Percentiles rank a stretch among this genome's conserved stretches.
These are phyloP conservation scores for Heteromormyrus szaboi DNA, from an alignment of 2,797 vertebrate genomes.

Conservation along the genomic window DNA sequence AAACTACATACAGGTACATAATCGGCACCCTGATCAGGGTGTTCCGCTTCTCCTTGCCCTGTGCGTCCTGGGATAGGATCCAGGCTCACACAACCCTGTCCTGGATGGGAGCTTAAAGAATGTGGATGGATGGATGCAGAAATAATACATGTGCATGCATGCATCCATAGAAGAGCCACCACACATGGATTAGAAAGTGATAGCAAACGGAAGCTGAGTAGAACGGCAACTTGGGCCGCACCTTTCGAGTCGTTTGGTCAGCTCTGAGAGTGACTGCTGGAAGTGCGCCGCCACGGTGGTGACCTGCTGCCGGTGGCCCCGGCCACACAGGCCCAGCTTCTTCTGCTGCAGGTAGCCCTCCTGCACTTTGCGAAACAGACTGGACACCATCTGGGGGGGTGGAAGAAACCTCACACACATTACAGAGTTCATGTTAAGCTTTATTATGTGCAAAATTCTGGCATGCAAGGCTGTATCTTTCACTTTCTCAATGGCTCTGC, in stretches of 20 bases:
- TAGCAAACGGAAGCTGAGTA: neutral
- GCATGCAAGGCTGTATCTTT: neutral
- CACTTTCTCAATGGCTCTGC: neutral
- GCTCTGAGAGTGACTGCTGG: slow-evolving; percentile 74
- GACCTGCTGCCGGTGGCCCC: slow-evolving; percentile 52
- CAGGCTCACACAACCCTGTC: neutral
- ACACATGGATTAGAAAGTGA: neutral
- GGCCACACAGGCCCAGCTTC: slow-evolving; percentile 52
- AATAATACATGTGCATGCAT: neutral
- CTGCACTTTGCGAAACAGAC: slow-evolving; percentile 70
- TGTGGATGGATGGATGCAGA: neutral
- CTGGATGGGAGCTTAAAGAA: neutral
- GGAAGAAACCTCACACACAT: neutral
- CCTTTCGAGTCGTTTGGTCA: slow-evolving; percentile 74
- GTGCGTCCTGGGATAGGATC: neutral
- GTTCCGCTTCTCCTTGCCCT: neutral
- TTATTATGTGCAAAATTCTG: neutral
- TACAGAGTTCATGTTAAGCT: neutral
- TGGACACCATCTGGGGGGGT: slow-evolving; percentile 67
- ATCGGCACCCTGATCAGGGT: neutral
- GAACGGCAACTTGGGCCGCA: slow-evolving; percentile 33
- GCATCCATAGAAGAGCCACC: neutral
- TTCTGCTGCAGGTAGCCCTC: slow-evolving; percentile 54
- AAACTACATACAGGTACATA: neutral
- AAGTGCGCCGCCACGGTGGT: slow-evolving; percentile 71